Base-by-base conservation (phyloP, 1,140 invertebrate genomes). In the Phocides pigmalion region DNA sequence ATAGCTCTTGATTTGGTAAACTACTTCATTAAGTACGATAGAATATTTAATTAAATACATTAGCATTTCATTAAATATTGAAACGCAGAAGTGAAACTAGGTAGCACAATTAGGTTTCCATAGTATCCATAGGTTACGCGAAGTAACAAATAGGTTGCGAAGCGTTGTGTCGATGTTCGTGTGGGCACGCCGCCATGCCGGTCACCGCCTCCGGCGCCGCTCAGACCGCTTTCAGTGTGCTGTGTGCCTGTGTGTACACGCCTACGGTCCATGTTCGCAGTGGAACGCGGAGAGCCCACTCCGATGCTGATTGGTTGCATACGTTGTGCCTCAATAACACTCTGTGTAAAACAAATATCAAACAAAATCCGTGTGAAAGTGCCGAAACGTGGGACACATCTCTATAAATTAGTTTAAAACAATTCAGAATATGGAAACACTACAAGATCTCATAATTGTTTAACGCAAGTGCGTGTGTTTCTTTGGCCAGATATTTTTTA, bases 201-300 rank as follows among this genome's bases (percentile, higher is more conserved):
- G 76, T 79, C 76, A 72, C 76, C 74, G 74, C 64, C 73, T 63
- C 71, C 76, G 76, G 76, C 74, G 76, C 72, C 69, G 74, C 66
- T 66, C 68, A 64, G 62, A 66, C 69, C 68, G 76, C 76, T 79
- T 79, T 76, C 63, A 62, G 68, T 67, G 71, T 76, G 35, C 66
- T 25, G 44, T 47, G 44, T 47, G 58, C 72, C 58, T 59, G 59
- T 77, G 63, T 62, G 61, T 62, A 56, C 63, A 35, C 32, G 32
- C n/a, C 17, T 15, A 51, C 59, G 66, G 51, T 54, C 49, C 66
- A 68, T 74, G 75, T 74, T 72, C 66, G 66, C 62, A 72, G 72
- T 76, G 68, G 69, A 69, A 72, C 71, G 69, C 72, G 65, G 65
- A 58, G 59, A 54, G 63, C 64, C 62, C 62, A 64, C 58, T 59